Percentiles rank a stretch among this genome's conserved stretches.
Conservation (phyloP, 2,888 invertebrate genomes). For the Lymantria monacha region DNA sequence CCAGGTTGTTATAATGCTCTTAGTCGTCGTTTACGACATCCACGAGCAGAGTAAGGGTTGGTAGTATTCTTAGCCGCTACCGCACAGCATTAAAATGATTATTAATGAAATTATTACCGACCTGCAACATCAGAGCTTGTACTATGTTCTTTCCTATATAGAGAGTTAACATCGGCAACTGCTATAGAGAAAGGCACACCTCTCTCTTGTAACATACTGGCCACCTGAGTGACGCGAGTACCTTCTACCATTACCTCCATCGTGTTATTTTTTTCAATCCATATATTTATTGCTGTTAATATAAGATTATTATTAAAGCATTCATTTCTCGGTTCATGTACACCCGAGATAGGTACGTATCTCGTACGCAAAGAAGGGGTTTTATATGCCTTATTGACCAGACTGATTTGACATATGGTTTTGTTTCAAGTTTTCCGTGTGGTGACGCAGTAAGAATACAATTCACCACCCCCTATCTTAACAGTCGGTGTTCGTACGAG, state of each 20-base stretch:
- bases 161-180: conserved; percentile 46
- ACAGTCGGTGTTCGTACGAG: too few relatives aligned
- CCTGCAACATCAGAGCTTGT: not conserved
- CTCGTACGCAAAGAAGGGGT: too few relatives aligned
- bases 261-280: conserved; percentile 66
- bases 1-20: too few relatives aligned
- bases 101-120: not conserved
- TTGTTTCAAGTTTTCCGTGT: too few relatives aligned
- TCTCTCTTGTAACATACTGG: conserved; percentile 61
- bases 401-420: too few relatives aligned
- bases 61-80: not conserved
- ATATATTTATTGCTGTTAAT: conserved; percentile 43
- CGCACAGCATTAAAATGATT: not conserved
- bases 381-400: too few relatives aligned
- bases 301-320: not conserved
- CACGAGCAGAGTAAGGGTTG: too few relatives aligned
- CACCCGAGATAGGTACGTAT: not conserved
- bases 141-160: conserved; percentile 43
- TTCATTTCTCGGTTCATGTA: too few relatives aligned
- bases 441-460: too few relatives aligned
- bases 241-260: conserved; percentile 73
- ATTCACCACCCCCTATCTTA: too few relatives aligned
- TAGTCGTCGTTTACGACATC: too few relatives aligned
- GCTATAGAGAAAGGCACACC: conserved; percentile 64
- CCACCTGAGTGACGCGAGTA: conserved; percentile 48